A percentile compares a stretch with the other conserved stretches of the same genome.
phyloP scores from a whole-genome alignment of 2,113 vertebrate genomes.

The Hylia prasina region DNA sequence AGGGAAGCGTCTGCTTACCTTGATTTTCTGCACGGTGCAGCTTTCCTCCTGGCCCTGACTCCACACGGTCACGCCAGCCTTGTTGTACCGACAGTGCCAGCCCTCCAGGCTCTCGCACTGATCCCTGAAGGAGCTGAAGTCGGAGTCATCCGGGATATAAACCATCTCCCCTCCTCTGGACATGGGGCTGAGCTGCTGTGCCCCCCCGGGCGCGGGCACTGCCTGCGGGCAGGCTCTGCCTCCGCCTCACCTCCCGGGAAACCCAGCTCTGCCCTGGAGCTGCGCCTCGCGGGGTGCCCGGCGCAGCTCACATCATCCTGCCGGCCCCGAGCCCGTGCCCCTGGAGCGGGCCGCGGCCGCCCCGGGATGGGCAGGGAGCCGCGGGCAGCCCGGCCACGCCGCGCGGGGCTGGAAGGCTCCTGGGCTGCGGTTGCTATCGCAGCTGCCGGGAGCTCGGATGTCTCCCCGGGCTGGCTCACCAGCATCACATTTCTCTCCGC shows the following conservation, averaged over 20 bases:
- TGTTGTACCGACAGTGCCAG: slow-evolving; percentile 82
- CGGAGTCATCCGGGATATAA: slow-evolving; percentile 82
- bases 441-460: slow-evolving; percentile 20
- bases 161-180: slow-evolving; percentile 56
- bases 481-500: slow-evolving; percentile 37
- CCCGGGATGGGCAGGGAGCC: not conserved
- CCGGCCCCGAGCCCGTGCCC: not conserved
- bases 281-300: not conserved
- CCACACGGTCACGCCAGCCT: slow-evolving; percentile 80
- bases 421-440: not conserved
- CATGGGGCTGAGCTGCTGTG: not conserved
- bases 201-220: not conserved
- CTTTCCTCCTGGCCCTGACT: slow-evolving; percentile 75
- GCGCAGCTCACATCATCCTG: not conserved
- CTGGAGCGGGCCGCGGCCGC: accelerated
- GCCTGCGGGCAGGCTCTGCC: not conserved
- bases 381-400: not conserved
- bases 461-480: not conserved
- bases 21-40: slow-evolving; percentile 82
- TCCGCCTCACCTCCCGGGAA: not conserved
- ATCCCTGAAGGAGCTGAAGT: slow-evolving; percentile 82
- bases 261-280: not conserved
- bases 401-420: not conserved
- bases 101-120: slow-evolving; percentile 79
- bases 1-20: slow-evolving; percentile 69